These are phyloP conservation scores for Octodonta nipae DNA, from an alignment of 2,888 invertebrate species.

Conservation along the genomic window DNA sequence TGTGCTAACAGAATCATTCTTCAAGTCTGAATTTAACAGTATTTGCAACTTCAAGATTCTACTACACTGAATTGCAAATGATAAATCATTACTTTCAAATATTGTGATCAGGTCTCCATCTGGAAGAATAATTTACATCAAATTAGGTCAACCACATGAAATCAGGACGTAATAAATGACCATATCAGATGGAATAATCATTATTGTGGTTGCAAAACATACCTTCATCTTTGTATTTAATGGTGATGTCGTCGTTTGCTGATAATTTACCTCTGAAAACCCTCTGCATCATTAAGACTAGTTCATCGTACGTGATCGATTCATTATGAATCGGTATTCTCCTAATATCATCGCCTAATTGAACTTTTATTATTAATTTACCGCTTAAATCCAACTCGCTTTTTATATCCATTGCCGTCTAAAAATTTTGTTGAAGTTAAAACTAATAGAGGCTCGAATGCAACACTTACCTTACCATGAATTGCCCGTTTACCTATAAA, in stretches of 20 bases:
- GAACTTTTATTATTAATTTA: slow-evolving; percentile 43
- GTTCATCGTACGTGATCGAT: slow-evolving; percentile 55
- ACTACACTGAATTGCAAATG: slow-evolving; percentile 56
- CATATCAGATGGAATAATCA: too few relatives aligned
- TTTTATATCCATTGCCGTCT: slow-evolving; percentile 30
- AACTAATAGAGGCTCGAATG: too few relatives aligned
- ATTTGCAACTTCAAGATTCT: slow-evolving; percentile 51
- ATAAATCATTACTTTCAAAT: slow-evolving; percentile 54
- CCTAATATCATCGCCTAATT: slow-evolving; percentile 52
- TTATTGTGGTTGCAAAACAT: too few relatives aligned
- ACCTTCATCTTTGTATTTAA: slow-evolving; percentile 61
- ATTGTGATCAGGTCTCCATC: slow-evolving; percentile 60
- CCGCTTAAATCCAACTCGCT: slow-evolving; percentile 38
- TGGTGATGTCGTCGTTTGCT: slow-evolving; percentile 50
- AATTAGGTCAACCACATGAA: too few relatives aligned
- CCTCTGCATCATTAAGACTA: slow-evolving; percentile 59
- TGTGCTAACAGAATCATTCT: slow-evolving; percentile 20
- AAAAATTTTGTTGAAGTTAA: too few relatives aligned
- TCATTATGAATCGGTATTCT: slow-evolving; percentile 59
- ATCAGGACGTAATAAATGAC: too few relatives aligned
- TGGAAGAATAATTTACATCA: slow-evolving; percentile 24
- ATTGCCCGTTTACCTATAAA: too few relatives aligned
- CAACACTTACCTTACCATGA: too few relatives aligned
- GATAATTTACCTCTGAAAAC: slow-evolving; percentile 51
- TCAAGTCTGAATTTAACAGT: slow-evolving; percentile 35